phyloP scores from a whole-genome alignment of 2,797 vertebrate species.

The Cossypha heuglini region DNA sequence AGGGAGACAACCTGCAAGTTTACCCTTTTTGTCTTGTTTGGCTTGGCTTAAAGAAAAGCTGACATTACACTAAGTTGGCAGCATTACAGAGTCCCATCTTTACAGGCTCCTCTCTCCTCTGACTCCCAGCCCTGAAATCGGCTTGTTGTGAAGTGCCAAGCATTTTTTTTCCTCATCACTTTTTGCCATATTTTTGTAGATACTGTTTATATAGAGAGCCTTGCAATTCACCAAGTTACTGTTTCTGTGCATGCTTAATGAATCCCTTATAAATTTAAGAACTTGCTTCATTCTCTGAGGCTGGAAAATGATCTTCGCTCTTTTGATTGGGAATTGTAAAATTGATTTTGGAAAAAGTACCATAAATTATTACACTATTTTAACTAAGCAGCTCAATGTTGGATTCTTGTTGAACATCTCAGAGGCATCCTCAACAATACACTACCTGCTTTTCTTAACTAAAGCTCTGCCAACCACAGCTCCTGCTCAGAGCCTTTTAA shows the following conservation, averaged over 20 bases:
- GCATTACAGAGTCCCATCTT: neutral
- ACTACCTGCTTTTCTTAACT: neutral
- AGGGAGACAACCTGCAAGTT: neutral
- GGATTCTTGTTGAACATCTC: neutral
- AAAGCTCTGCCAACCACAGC: neutral
- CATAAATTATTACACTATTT: neutral
- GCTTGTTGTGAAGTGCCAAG: neutral
- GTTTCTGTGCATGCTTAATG: neutral
- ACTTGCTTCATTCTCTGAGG: neutral
- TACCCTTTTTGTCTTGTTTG: neutral
- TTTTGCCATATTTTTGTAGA: neutral
- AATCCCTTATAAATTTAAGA: neutral
- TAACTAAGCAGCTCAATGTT: constrained; percentile 2
- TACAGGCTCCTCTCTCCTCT: neutral
- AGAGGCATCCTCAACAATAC: neutral
- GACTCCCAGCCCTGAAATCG: neutral
- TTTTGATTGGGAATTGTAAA: neutral
- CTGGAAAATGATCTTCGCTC: constrained; percentile 1
- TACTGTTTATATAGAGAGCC: neutral
- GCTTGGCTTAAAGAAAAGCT: neutral
- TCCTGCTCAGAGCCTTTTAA: neutral
- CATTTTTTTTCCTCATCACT: neutral
- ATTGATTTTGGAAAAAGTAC: constrained; percentile 7
- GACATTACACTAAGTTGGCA: neutral
- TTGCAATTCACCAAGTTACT: neutral